A percentile compares a stretch with the other conserved stretches of the same genome.
phyloP scores from a whole-genome alignment of 1,140 invertebrate genomes.

The Elysia chlorotica region DNA sequence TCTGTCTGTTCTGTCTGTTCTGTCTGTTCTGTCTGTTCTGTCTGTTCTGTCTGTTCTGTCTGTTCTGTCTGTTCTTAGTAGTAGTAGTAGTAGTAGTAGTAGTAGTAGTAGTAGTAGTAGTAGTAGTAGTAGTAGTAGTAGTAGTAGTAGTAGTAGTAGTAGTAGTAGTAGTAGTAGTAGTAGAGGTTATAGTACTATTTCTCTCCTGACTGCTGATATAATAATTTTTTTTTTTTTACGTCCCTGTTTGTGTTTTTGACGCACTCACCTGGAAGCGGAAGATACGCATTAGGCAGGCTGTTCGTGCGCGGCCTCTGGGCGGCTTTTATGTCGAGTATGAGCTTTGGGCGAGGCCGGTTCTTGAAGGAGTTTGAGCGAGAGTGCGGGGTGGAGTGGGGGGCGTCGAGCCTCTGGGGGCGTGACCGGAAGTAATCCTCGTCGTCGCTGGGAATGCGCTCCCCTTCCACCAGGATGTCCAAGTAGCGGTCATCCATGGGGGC shows the following conservation, averaged over 20 bases:
- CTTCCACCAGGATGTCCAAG: conserved; percentile 26
- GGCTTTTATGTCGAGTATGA: conserved; percentile 29
- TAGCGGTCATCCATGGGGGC: conserved; percentile 4
- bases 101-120: neutral
- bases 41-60: too few relatives aligned
- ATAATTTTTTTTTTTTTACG: too few relatives aligned
- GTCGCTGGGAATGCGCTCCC: conserved; percentile 18
- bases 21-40: too few relatives aligned
- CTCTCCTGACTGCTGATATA: too few relatives aligned
- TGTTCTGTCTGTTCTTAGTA: neutral
- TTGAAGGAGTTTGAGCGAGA: conserved; percentile 44
- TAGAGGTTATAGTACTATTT: neutral
- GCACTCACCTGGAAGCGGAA: conserved; percentile 21
- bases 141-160: neutral
- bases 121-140: neutral
- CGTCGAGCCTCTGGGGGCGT: conserved; percentile 10
- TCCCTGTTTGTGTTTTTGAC: neutral
- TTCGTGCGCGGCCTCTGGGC: conserved; percentile 35
- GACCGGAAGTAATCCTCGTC: conserved; percentile 10
- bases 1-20: too few relatives aligned
- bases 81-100: neutral
- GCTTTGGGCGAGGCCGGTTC: conserved; percentile 37
- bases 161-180: neutral
- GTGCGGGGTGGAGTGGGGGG: conserved; percentile 29
- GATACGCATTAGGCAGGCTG: conserved; percentile 38